These are phyloP conservation scores for Mantis religiosa DNA, from an alignment of 2,888 invertebrate genomes.

Conservation along the genomic window DNA sequence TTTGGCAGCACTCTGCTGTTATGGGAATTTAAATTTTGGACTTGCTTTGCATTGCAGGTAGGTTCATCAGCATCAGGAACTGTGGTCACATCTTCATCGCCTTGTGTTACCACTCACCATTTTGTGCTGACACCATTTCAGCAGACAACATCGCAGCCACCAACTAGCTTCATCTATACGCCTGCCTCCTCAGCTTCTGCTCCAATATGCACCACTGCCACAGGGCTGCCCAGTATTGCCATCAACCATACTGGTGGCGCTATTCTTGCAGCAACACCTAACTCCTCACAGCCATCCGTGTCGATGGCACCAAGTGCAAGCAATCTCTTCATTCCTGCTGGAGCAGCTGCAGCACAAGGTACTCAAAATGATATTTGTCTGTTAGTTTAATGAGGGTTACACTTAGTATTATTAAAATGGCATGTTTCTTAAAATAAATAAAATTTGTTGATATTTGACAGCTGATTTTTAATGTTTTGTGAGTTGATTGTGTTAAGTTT, in stretches of 20 bases:
- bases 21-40: background rate
- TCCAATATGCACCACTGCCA: background rate
- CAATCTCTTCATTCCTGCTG: background rate
- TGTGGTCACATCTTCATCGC: slow-evolving; percentile 2
- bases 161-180: slow-evolving; percentile 17
- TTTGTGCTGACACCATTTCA: slow-evolving; percentile 27
- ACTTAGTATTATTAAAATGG: too few species aligned
- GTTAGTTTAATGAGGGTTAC: too few species aligned
- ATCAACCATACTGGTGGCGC: background rate
- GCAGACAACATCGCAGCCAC: slow-evolving; percentile 2
- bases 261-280: background rate
- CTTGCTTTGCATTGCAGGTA: slow-evolving; percentile 1
- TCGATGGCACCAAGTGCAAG: background rate
- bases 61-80: slow-evolving; percentile 11
- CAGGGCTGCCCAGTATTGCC: slow-evolving; percentile 1
- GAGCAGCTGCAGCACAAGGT: background rate
- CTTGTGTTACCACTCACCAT: slow-evolving; percentile 23
- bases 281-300: background rate
- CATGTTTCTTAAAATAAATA: too few species aligned
- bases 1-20: too few species aligned
- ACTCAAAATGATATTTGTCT: too few species aligned
- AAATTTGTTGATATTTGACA: too few species aligned
- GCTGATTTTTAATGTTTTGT: too few species aligned
- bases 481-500: too few species aligned
- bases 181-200: slow-evolving; percentile 7